Base-by-base conservation (phyloP, 2,113 vertebrate species). In the Gallinago media region DNA sequence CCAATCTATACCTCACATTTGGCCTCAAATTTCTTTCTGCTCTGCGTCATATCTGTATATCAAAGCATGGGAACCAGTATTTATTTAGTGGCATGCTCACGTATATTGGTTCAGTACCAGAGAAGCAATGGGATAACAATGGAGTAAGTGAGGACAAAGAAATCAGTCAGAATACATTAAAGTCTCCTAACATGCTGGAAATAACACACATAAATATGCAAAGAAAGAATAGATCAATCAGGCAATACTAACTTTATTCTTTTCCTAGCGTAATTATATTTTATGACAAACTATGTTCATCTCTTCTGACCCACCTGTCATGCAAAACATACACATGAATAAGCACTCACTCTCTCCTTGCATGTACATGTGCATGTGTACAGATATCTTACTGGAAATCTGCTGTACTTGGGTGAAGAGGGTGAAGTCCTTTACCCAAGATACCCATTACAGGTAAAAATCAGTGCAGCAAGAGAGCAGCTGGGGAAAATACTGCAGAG, bases 331-430 rank as follows among this genome's bases (percentile, higher is more conserved):
- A 29, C n/a, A 52, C 7, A 23, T 7, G 9, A 74, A 63, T 52
- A 73, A 52, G 17, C 32, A 56, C 27, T 56, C n/a, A 21, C 21
- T 50, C 36, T 85, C 21, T 72, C 26, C 67, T 34, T 0, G 0
- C 31, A 25, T 16, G 11, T 31, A 6, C 18, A 38, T 76, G 20
- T 61, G 36, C 34, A 44, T 4, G 19, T 19, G n/a, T 63, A 55
- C 16, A 56, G 12, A 46, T 74, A 47, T 26, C 55, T 76, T 72
- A 70, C 14, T 42, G 44, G 26, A 88, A 72, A 88, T 34, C 44
- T 61, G 31, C 26, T 88, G 22, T 65, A n/a, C 23, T 26, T 68
- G 40, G 6, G 11, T 87, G 68, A 76, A 67, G 59, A 91, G 18
- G 27, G 11, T 68, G 19, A 56, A 88, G 22, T 72, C 8, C 17